These are phyloP conservation scores for Pterobdella sp. DNA, from an alignment of 2,888 invertebrate genomes.

Conservation along the genomic window DNA sequence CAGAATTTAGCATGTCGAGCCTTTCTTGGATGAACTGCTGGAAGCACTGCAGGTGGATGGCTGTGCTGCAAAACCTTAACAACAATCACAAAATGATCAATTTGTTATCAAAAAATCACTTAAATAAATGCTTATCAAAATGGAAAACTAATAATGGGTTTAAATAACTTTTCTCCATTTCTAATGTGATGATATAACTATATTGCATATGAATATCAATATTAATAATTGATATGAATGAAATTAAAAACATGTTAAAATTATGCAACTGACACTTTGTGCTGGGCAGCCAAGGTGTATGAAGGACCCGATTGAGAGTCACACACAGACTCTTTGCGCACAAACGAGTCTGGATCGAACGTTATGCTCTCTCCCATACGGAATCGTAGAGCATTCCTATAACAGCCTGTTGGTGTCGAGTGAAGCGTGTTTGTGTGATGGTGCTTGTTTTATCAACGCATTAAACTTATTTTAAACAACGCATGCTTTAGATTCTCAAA, in stretches of 20 bases:
- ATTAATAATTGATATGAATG: too few relatives aligned
- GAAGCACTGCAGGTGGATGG: constrained; percentile 77
- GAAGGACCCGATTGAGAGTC: not conserved
- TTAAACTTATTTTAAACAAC: too few relatives aligned
- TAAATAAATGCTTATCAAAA: too few relatives aligned
- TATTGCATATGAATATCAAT: too few relatives aligned
- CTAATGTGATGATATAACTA: too few relatives aligned
- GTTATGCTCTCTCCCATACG: constrained; percentile 66
- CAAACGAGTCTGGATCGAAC: constrained; percentile 77
- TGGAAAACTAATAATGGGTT: too few relatives aligned
- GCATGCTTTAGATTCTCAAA: too few relatives aligned
- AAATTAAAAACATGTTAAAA: not conserved
- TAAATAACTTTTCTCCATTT: too few relatives aligned
- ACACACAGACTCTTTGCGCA: constrained; percentile 51
- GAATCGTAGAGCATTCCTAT: constrained; percentile 67
- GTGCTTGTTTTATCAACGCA: too few relatives aligned
- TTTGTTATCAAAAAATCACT: not conserved
- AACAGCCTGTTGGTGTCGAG: constrained; percentile 44
- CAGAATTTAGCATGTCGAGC: constrained; percentile 81
- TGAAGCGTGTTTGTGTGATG: too few relatives aligned
- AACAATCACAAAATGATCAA: not conserved
- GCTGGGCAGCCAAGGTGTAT: not conserved
- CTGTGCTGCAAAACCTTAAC: constrained; percentile 71
- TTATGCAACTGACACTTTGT: not conserved
- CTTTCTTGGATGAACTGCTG: constrained; percentile 86